These are phyloP conservation scores for Bubo scandiacus DNA, from an alignment of 2,113 vertebrate species.

Conservation along the genomic window DNA sequence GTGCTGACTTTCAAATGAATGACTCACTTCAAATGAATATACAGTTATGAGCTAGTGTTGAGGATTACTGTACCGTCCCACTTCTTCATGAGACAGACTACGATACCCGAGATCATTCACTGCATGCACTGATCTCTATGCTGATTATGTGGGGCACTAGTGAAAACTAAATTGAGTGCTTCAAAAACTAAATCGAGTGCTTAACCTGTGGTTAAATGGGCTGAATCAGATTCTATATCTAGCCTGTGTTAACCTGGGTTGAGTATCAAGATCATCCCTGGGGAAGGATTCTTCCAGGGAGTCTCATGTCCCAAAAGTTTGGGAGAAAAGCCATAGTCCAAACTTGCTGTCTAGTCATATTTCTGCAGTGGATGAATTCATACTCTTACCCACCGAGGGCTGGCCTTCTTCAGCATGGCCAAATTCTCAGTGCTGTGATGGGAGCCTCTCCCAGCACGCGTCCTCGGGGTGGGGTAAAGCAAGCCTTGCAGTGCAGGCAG, in stretches of 20 bases:
- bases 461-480: not conserved
- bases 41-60: not conserved
- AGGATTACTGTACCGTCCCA: not conserved
- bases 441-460: not conserved
- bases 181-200: not conserved
- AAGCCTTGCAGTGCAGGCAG: not conserved
- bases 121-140: not conserved
- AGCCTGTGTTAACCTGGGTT: not conserved
- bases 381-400: not conserved
- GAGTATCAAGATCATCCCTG: not conserved
- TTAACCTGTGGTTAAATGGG: not conserved
- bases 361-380: not conserved
- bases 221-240: not conserved
- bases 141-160: not conserved
- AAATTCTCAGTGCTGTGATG: not conserved
- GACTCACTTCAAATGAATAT: not conserved
- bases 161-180: not conserved
- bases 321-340: not conserved
- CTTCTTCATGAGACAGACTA: not conserved
- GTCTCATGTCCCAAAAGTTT: not conserved
- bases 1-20: not conserved
- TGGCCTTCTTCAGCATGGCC: fast-evolving
- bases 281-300: not conserved
- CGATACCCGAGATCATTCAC: not conserved
- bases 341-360: not conserved